A percentile compares a stretch with the other conserved stretches of the same genome.
Evolutionary conservation across 2,888 invertebrate genomes (phyloP).

Genomic region (Rotaria macrura): DNA sequence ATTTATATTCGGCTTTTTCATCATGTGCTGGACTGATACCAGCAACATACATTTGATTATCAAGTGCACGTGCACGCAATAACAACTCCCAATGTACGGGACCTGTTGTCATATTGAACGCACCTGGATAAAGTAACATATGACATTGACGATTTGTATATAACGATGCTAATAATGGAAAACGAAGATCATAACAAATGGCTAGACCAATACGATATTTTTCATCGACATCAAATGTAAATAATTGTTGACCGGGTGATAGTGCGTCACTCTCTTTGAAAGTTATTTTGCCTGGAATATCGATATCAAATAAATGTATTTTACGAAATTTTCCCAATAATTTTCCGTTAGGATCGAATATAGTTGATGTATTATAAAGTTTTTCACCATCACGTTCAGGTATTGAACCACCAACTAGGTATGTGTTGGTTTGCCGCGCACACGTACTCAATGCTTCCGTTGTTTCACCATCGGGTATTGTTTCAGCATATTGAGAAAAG

Average conservation of each 20-base stretch:
- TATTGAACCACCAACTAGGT: slow-evolving; percentile 73
- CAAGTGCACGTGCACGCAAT: slow-evolving; percentile 68
- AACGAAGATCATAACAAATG: slow-evolving; percentile 86
- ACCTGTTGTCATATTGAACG: slow-evolving; percentile 91
- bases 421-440: slow-evolving; percentile 66
- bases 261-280: slow-evolving; percentile 35
- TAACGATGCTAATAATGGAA: slow-evolving; percentile 63
- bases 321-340: slow-evolving; percentile 72
- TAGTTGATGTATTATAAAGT: slow-evolving; percentile 70
- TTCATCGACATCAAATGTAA: slow-evolving; percentile 60
- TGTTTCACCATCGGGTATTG: slow-evolving; percentile 66
- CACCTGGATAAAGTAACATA: slow-evolving; percentile 77
- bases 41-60: slow-evolving; percentile 77
- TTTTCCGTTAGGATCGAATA: slow-evolving; percentile 68
- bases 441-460: slow-evolving; percentile 61
- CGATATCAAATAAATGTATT: slow-evolving; percentile 87
- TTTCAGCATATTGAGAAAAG: slow-evolving; percentile 75
- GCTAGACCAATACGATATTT: slow-evolving; percentile 63
- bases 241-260: slow-evolving; percentile 62
- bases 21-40: slow-evolving; percentile 73
- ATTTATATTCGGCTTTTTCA: slow-evolving; percentile 49
- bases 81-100: slow-evolving; percentile 82
- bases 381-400: slow-evolving; percentile 64
- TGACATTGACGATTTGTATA: slow-evolving; percentile 60
- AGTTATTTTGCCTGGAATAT: slow-evolving; percentile 60